Evolutionary conservation across 2,797 vertebrate genomes (phyloP).

Genomic region (Sebastes dallii): DNA sequence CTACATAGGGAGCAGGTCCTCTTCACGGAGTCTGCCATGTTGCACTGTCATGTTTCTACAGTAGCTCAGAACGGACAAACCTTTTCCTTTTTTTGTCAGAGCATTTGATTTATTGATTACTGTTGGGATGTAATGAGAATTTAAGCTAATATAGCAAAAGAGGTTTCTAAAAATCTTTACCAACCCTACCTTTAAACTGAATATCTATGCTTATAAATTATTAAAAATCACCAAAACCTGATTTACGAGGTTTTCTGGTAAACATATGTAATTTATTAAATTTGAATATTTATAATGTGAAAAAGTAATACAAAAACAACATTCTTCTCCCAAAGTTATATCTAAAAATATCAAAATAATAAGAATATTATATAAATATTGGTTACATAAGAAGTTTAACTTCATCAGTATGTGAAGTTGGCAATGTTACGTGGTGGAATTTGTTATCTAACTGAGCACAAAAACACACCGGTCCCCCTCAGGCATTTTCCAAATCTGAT

Average conservation of each 20-base stretch:
- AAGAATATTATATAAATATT: neutral
- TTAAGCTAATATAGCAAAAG: too few species aligned
- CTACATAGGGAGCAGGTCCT: too few species aligned
- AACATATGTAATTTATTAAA: neutral
- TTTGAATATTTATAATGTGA: neutral
- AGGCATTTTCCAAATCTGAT: constrained; percentile 53
- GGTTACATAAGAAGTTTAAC: neutral
- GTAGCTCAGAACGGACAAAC: too few species aligned
- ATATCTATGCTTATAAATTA: neutral
- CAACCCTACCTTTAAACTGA: neutral
- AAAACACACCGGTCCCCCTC: neutral
- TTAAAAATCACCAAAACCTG: neutral
- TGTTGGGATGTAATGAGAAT: too few species aligned
- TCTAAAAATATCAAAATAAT: neutral
- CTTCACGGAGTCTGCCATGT: too few species aligned
- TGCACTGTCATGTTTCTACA: too few species aligned
- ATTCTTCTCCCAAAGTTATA: neutral
- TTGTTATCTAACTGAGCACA: neutral
- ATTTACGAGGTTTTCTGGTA: neutral
- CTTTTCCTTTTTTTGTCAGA: too few species aligned
- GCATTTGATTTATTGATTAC: too few species aligned
- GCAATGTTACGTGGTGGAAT: neutral
- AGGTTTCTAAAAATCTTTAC: too few species aligned
- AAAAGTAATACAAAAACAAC: neutral
- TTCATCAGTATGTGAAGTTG: neutral